A percentile compares a stretch with the other conserved stretches of the same genome.
phyloP scores from a whole-genome alignment of 2,888 invertebrate genomes.

The Drosophila setosimentum region DNA sequence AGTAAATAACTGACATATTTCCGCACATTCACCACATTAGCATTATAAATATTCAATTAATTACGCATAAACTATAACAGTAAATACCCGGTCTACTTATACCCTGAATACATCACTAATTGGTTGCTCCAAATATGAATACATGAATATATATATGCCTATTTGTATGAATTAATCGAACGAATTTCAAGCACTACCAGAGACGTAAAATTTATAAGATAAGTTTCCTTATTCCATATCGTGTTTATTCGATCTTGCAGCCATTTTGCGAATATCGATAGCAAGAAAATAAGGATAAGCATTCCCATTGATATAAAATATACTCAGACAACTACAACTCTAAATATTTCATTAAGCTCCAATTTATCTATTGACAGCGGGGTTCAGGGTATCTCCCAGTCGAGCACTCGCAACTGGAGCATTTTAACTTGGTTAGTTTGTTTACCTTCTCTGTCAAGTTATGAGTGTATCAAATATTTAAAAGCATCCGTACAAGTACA shows the following conservation, averaged over 20 bases:
- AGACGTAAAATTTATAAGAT: neutral
- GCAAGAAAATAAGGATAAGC: too few species aligned
- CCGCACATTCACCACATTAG: conserved; percentile 77
- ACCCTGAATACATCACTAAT: neutral
- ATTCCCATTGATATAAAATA: too few species aligned
- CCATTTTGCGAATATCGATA: neutral
- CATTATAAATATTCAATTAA: conserved; percentile 76
- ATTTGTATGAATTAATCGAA: neutral
- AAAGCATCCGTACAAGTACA: conserved; percentile 20
- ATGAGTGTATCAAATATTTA: conserved; percentile 26
- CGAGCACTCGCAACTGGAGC: neutral
- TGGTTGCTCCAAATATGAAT: neutral
- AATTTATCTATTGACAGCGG: neutral
- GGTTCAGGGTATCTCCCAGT: neutral
- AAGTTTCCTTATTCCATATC: neutral
- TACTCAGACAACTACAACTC: too few species aligned
- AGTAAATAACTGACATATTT: conserved; percentile 71
- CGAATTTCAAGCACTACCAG: neutral
- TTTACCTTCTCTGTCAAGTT: neutral
- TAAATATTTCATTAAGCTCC: neutral
- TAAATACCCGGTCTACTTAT: neutral
- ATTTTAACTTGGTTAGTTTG: neutral
- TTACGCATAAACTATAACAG: conserved; percentile 60
- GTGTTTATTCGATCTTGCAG: neutral
- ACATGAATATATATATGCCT: neutral